Base-by-base conservation (phyloP, 1,140 invertebrate species). In the Hestina assimilis region DNA sequence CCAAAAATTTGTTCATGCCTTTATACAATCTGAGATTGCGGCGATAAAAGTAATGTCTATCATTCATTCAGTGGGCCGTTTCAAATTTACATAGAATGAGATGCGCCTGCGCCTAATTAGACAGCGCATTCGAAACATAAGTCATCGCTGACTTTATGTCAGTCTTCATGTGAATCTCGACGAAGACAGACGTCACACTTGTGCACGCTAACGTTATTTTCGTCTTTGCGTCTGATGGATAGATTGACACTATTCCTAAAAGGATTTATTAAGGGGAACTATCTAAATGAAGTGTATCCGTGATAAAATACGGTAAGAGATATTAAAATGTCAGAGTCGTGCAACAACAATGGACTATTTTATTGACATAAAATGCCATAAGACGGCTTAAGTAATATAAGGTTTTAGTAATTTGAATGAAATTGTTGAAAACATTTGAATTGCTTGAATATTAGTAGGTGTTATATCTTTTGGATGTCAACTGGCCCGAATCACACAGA, bases 21-120 rank as follows among this genome's bases (percentile, higher is more conserved):
- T 63, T 61, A 55, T 21, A 33, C 60, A 63, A 58, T 45, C 52
- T 48, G 33, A 63, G 58, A 72, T 60, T 41, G 63, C 33, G 19
- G 19, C 52, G 59, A 72, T 69, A 71, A 66, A 50, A 69, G 69
- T 75, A 69, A 65, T 68, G 42, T 29, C 57, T 55, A 55, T 72
- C 67, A 69, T 69, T 73, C 59, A 72, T 74, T 71, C 69, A 57
- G 63, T 67, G 54, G 63, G 61, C 52, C 40, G 66, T 55, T 57
- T 70, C 41, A 65, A 72, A 81, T 83, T 83, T 76, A 79, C 75
- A 81, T 83, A 79, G 77, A 82, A 82, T 81, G 67, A 79, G 76
- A 73, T 78, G 76, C 76, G 69, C 71, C 19, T 58, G 63, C 65
- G 69, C 63, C 65, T 81, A 82, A 84, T 84, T 82, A 84, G 71